Base-by-base conservation (phyloP, 1,140 invertebrate genomes). In the Dreissena rostriformis region DNA sequence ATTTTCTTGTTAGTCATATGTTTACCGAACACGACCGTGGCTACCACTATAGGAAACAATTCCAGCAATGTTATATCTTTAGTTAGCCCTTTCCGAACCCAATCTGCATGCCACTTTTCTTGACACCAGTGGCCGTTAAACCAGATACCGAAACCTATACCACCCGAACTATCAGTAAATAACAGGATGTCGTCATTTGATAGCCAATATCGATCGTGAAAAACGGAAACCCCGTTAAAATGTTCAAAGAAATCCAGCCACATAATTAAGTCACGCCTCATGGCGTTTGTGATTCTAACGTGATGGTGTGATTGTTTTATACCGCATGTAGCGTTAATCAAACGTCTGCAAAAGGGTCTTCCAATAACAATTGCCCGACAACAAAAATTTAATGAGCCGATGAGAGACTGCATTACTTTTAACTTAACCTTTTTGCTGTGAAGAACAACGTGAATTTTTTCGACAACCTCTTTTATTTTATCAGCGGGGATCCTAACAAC, bases 371-470 rank as follows among this genome's bases (percentile, higher is more conserved):
- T 75, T 8, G 77, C 84, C 15, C 53, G 26, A 53, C 84, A 80
- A 19, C 72, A 67, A 55, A 85, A 85, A 70, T 81, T 85, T n/a
- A 86, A 49, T 6, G 28, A 29, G n/a, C 85, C 85, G 2, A 79
- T 78, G 6, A 84, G 15, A 1, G 74, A 84, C 61, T 86, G 85
- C 53, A 86, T 28, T 1, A 74, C 67, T 28, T 66, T 75, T 17
- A 76, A 28, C 17, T 24, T 63, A 4, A 22, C 39, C 28, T 29
- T 61, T 17, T 26, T 26, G 15, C 63, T 76, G n/a, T n/a, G 6
- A 11, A 76, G 17, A 14, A 65, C n/a, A 19, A 14, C 10, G 0
- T 61, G 17, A 19, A 76, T 76, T 65, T 26, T 76, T 76, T 76
- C 74, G 14, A 39, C n/a, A 15, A 76, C 39, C 39, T 76, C 28